Base-by-base conservation (phyloP, 2,888 invertebrate genomes). In the Drosophila longiperda region DNA sequence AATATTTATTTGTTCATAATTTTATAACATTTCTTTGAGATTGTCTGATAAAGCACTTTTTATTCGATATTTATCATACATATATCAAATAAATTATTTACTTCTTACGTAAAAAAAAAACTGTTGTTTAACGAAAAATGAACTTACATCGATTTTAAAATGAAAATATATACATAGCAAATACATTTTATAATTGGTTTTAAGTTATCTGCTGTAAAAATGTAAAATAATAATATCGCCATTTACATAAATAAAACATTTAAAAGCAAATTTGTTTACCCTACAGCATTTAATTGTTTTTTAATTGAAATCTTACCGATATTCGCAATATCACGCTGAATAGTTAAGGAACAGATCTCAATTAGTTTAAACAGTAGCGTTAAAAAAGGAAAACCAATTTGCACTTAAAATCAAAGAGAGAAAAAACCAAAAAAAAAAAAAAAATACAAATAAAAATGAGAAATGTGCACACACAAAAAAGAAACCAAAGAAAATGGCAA, bases 331-430 rank as follows among this genome's bases (percentile, higher is more conserved):
- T 26, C 49, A 49, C 2, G 9, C 12, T 26, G 4, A 38, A 55
- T 29, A 40, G 29, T 9, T n/a, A 29, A 38, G 20, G 34, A 42
- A 65, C n/a, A 40, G 38, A 71, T 70, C 70, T 71, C 70, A 74
- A 81, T 82, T 78, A 74, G 70, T 9, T 5, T n/a, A n/a, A 38
- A 54, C 69, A 54, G 67, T 62, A 74, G 79, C 77, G 33, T 15
- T 11, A 52, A 49, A 65, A 65, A 60, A 48, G 38, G 26, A 62
- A 80, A 83, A 79, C 73, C 80, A 83, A 88, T 88, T 82, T 73
- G 63, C 76, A 76, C 73, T 82, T 74, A 49, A 66, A 70, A 73
- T 88, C 60, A 69, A 69, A 73, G 61, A 71, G 34, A 48, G 45
- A 61, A 55, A 57, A 48, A 62, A 15, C 42, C 29, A 55, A 59